A percentile compares a stretch with the other conserved stretches of the same genome.
phyloP scores from a whole-genome alignment of 2,113 vertebrate genomes.

The Nycticebus coucang region DNA sequence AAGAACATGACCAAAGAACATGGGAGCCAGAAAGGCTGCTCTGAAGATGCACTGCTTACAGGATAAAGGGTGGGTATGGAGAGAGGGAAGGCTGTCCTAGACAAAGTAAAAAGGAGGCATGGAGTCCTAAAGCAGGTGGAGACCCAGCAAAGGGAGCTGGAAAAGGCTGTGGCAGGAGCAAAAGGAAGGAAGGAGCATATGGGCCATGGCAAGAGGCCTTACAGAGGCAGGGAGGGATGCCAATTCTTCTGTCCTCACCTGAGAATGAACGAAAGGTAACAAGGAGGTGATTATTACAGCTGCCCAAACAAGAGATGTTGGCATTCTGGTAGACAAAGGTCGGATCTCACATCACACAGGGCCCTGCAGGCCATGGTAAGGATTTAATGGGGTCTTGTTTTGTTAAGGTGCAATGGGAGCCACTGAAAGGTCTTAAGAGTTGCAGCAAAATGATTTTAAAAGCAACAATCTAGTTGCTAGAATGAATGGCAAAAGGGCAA shows the following conservation, averaged over 20 bases:
- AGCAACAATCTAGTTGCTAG: not conserved
- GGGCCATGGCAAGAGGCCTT: not conserved
- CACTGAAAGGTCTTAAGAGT: not conserved
- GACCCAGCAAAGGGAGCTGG: too few relatives aligned
- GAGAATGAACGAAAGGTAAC: not conserved
- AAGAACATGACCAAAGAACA: not conserved
- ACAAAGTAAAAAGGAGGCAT: not conserved
- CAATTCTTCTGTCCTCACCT: not conserved
- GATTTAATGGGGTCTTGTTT: not conserved
- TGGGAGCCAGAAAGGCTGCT: not conserved
- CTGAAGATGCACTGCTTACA: not conserved
- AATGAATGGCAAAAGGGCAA: not conserved
- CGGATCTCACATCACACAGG: not conserved
- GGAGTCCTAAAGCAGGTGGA: not conserved
- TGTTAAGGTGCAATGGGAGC: not conserved
- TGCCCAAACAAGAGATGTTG: not conserved
- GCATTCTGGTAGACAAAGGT: not conserved
- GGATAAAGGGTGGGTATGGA: not conserved
- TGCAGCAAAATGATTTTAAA: not conserved
- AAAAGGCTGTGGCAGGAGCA: not conserved
- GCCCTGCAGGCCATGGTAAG: not conserved
- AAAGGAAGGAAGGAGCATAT: not conserved
- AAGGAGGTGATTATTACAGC: not conserved
- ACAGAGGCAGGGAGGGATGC: accelerated
- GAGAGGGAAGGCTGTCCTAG: not conserved